A percentile compares a stretch with the other conserved stretches of the same genome.
Evolutionary conservation across 2,113 vertebrate genomes (phyloP).

Genomic region (Sylvia atricapilla): DNA sequence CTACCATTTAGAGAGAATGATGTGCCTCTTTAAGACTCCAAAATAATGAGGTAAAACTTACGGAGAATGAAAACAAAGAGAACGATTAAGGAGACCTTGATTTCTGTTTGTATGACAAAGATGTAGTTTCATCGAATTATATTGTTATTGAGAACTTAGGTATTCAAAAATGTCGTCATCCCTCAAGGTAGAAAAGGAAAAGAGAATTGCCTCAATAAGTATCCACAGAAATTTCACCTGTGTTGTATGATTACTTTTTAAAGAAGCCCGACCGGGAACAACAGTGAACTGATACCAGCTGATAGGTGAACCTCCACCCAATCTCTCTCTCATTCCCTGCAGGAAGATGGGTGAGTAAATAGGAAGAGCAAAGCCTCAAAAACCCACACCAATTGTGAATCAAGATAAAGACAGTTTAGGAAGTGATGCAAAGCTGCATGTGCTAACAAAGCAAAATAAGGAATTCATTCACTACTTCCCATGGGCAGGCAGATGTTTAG

Average conservation of each 20-base stretch:
- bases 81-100: not conserved
- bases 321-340: accelerated
- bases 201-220: not conserved
- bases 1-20: not conserved
- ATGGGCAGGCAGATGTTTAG: not conserved
- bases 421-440: not conserved
- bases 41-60: not conserved
- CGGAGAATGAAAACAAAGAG: accelerated
- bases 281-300: not conserved
- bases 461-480: not conserved
- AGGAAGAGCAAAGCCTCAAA: not conserved
- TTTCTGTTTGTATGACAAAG: not conserved
- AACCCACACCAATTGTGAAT: not conserved
- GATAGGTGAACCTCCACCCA: not conserved
- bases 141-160: not conserved
- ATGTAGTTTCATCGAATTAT: not conserved
- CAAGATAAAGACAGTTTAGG: not conserved
- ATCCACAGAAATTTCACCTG: not conserved
- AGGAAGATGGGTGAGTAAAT: accelerated
- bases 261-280: not conserved
- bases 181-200: not conserved
- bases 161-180: not conserved
- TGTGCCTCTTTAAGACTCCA: accelerated
- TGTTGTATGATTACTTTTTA: not conserved
- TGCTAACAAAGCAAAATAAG: not conserved